Evolutionary conservation across 2,888 invertebrate genomes (phyloP), one percentile per base, ranked within the genome.

Genomic region (Cheilosia scutellata): DNA sequence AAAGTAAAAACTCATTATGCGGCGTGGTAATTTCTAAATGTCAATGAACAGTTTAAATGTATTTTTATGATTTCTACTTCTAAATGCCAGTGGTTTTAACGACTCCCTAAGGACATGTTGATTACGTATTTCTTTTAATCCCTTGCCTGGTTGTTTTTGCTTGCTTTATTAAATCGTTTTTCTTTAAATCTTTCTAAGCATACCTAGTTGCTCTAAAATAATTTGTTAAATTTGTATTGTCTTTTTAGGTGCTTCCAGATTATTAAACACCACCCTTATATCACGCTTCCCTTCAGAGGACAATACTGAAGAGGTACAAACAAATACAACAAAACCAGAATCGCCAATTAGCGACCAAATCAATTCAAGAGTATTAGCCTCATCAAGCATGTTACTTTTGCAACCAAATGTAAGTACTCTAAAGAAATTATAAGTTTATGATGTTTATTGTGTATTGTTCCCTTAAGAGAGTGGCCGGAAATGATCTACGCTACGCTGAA

Each of bases 341-440:
- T 86, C 86, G 86, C 86, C 86, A 62, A n/a, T 13, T 31, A 82
- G 86, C 86, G 86, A 86, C 87, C 90, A 87, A 90, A 88, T 89
- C 87, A 89, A 88, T 88, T 87, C 90, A 88, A 90, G 91, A 89
- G 90, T 89, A 86, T 89, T 88, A 88, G 90, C 90, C 89, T 88
- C 91, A 89, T 89, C 97, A 96, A 97, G 97, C 95, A 97, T 97
- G 97, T 96, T 97, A 95, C 96, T 97, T 93, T 95, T 97, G 95
- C 97, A 97, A 94, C 96, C 97, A 94, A 97, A 97, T 95, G 97
- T 97, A 92, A 94, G 94, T 25, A 11, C 9, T 37, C 33, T 6
- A 5, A 6, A 7, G 31, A 7, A 33, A 33, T 31, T 0, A 31
- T 29, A 29, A 29, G 5, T 29, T 0, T 31, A 11, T 16, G 31